Percentiles rank a stretch among this genome's conserved stretches.
phyloP scores from a whole-genome alignment of 2,113 vertebrate genomes.

The Pipa parva region DNA sequence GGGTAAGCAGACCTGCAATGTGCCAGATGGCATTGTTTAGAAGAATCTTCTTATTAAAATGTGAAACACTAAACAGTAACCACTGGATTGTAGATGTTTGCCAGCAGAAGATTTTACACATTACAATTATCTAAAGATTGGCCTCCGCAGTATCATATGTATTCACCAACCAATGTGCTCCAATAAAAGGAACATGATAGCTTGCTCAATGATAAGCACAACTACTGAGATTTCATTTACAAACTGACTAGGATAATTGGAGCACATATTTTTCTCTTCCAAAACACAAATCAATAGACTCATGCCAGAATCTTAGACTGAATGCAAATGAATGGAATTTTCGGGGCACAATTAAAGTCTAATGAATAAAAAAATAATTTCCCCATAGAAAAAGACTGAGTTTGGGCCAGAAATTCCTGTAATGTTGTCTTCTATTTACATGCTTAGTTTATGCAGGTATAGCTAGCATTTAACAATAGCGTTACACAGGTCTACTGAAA shows the following conservation, averaged over 20 bases:
- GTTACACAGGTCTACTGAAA: too few relatives aligned
- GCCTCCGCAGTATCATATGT: constrained; percentile 25
- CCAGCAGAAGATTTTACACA: constrained; percentile 20
- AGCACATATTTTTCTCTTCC: constrained; percentile 7
- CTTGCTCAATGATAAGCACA: constrained; percentile 12
- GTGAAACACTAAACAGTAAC: constrained; percentile 38
- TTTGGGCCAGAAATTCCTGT: constrained; percentile 18
- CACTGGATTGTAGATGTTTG: constrained; percentile 35
- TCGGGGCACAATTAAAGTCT: constrained; percentile 25
- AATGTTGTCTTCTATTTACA: too few relatives aligned
- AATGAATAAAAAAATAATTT: constrained; percentile 21
- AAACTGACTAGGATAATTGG: constrained; percentile 19
- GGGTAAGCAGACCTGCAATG: constrained; percentile 42
- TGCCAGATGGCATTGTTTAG: constrained; percentile 45
- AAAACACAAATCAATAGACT: constrained; percentile 18
- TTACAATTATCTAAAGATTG: constrained; percentile 39
- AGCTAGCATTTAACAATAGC: too few relatives aligned
- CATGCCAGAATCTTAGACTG: constrained; percentile 13
- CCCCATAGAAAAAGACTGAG: not conserved
- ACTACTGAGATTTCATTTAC: constrained; percentile 12
- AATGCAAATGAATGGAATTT: constrained; percentile 28
- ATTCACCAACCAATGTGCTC: constrained; percentile 25
- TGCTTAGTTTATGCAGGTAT: too few relatives aligned
- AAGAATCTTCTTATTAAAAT: constrained; percentile 38
- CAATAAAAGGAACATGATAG: constrained; percentile 22